phyloP scores from a whole-genome alignment of 2,888 invertebrate species.

The Apomyelois bistriatella region DNA sequence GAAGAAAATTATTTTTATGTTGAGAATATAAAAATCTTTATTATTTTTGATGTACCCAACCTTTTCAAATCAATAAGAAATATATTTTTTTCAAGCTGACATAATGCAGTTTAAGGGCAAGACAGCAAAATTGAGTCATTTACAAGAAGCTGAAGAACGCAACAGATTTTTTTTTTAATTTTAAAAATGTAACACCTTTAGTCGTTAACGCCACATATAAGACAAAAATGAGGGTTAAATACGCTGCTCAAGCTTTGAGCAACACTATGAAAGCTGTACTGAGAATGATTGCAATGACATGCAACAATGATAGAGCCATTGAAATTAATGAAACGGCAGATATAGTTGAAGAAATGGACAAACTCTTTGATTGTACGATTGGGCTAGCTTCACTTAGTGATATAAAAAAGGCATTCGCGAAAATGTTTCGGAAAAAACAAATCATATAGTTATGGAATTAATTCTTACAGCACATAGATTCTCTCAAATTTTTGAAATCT shows the following conservation, averaged over 20 bases:
- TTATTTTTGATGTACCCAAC: not conserved
- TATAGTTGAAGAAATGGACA: no score
- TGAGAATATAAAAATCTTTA: not conserved
- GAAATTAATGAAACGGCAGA: no score
- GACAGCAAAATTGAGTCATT: slow-evolving; percentile 6
- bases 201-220: not conserved
- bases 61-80: slow-evolving; percentile 6
- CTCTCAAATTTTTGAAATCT: not conserved
- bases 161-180: slow-evolving; percentile 3
- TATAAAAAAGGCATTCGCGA: no score
- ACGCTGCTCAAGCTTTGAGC: not conserved
- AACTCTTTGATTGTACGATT: no score
- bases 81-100: slow-evolving; percentile 1
- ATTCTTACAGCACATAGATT: not conserved
- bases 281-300: no score
- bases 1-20: no score
- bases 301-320: no score
- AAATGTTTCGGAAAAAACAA: no score
- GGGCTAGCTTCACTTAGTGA: no score
- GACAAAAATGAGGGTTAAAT: not conserved
- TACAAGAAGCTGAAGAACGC: slow-evolving; percentile 3
- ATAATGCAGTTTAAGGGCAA: not conserved
- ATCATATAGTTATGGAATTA: not conserved
- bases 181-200: slow-evolving; percentile 6
- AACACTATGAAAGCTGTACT: no score